These are phyloP conservation scores for Astropecten irregularis DNA, from an alignment of 53 echinoderm and acorn worm genomes.

Conservation along the genomic window DNA sequence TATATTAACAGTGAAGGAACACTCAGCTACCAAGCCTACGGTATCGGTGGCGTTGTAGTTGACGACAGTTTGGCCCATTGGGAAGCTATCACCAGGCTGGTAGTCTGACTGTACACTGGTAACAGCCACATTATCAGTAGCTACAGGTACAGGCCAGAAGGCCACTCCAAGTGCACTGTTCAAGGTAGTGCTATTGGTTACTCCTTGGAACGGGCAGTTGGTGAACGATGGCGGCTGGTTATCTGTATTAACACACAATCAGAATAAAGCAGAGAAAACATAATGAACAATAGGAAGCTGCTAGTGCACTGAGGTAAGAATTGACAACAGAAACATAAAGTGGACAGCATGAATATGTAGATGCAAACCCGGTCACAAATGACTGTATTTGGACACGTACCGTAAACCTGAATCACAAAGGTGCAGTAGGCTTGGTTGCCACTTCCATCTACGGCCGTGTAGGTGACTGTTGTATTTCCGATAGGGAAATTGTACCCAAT, in stretches of 20 bases:
- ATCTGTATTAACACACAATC: background rate
- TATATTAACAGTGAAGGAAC: background rate
- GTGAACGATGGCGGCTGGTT: slow-evolving; percentile 34
- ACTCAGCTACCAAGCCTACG: slow-evolving; percentile 13
- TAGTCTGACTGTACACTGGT: slow-evolving; percentile 11
- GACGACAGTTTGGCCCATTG: slow-evolving; percentile 37
- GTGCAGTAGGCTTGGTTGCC: slow-evolving; percentile 17
- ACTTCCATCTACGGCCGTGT: slow-evolving; percentile 16
- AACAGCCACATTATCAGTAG: slow-evolving; percentile 34
- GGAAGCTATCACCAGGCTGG: slow-evolving; percentile 54
- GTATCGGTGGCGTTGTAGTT: slow-evolving; percentile 38
- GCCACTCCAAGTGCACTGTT: slow-evolving; percentile 12
- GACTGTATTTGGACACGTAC: slow-evolving; percentile 3
- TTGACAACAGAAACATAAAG: background rate
- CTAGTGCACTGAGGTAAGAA: background rate
- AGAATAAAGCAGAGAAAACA: too few species aligned
- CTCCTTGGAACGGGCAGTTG: slow-evolving; percentile 29
- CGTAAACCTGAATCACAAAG: slow-evolving; percentile 49
- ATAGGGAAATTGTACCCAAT: background rate
- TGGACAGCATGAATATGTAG: background rate
- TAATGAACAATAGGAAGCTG: background rate
- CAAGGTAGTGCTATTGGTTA: background rate
- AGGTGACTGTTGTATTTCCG: slow-evolving; percentile 18
- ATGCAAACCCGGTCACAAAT: too few species aligned
- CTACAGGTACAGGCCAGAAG: background rate